Conservation (phyloP, 2,113 vertebrate species). For the Podarcis raffonei region DNA sequence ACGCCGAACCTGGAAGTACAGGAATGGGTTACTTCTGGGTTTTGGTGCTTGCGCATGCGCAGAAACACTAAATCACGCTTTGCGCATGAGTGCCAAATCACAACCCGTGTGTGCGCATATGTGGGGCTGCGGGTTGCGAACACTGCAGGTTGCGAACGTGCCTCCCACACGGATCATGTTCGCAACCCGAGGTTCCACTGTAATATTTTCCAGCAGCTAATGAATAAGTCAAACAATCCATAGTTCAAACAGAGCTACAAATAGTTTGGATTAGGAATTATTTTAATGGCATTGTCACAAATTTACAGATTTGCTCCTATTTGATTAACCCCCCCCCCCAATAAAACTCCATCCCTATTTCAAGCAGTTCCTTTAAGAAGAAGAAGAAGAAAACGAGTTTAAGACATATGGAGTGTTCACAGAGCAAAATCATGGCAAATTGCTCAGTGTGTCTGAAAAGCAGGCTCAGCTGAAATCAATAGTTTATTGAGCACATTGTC, state of each 20-base stretch:
- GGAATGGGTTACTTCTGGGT: no score
- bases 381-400: background rate
- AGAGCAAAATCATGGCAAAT: background rate
- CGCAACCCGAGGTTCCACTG: no score
- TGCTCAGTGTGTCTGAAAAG: background rate
- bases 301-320: background rate
- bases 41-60: accelerated
- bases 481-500: background rate
- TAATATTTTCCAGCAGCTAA: no score
- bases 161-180: no score
- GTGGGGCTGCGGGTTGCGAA: no score
- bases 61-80: no score
- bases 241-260: background rate
- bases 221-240: background rate
- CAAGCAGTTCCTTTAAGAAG: background rate
- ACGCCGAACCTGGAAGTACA: no score
- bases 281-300: background rate
- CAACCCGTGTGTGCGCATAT: accelerated
- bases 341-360: background rate
- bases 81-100: no score
- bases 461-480: background rate
- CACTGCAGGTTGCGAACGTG: accelerated
- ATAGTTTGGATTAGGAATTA: background rate
- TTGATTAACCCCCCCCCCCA: no score
- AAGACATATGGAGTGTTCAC: background rate